phyloP scores from a whole-genome alignment of 2,797 vertebrate genomes.

The Neosalanx taihuensis region DNA sequence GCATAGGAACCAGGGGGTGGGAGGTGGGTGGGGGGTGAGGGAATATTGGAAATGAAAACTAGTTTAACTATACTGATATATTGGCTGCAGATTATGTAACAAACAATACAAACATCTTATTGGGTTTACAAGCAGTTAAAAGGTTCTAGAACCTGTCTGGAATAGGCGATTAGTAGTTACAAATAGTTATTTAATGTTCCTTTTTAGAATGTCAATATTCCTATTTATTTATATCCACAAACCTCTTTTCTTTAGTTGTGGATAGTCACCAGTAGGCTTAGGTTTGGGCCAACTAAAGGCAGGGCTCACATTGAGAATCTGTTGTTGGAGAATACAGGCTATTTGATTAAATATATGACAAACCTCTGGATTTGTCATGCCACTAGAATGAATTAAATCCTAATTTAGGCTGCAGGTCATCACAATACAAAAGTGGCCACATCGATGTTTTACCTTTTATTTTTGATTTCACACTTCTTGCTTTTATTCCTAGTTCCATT shows the following conservation, averaged over 20 bases:
- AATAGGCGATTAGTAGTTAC: too few relatives aligned
- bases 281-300: neutral
- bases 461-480: slow-evolving; percentile 52
- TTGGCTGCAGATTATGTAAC: too few relatives aligned
- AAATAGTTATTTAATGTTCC: neutral
- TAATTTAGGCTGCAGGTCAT: slow-evolving; percentile 41
- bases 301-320: slow-evolving; percentile 77
- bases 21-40: too few relatives aligned
- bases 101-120: too few relatives aligned
- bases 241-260: neutral
- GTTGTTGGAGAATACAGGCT: slow-evolving; percentile 24
- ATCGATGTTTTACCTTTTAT: slow-evolving; percentile 56
- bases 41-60: too few relatives aligned
- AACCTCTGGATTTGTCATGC: neutral
- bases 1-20: too few relatives aligned
- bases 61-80: too few relatives aligned
- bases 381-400: slow-evolving; percentile 31
- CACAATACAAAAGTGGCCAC: slow-evolving; percentile 48
- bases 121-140: too few relatives aligned
- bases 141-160: too few relatives aligned
- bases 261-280: neutral
- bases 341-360: slow-evolving; percentile 18
- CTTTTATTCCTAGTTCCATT: slow-evolving; percentile 69
- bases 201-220: neutral
- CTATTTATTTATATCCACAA: neutral